These are phyloP conservation scores for Amphiprion ocellaris DNA, from an alignment of 2,113 vertebrate genomes.

Conservation along the genomic window DNA sequence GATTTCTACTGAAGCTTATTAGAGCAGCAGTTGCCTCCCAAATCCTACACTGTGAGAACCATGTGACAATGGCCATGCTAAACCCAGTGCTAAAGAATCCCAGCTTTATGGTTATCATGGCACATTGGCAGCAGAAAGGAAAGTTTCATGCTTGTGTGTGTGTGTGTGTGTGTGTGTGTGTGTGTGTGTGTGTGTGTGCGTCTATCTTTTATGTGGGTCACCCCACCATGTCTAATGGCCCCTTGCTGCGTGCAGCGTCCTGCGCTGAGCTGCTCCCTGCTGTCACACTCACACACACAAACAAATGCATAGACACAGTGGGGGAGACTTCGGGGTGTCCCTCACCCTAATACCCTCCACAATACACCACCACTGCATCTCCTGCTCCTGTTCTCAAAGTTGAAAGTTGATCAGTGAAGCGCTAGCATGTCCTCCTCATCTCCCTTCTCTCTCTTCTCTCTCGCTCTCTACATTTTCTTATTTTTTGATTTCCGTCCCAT, in stretches of 20 bases:
- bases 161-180: constrained; percentile 44
- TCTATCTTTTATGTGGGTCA: constrained; percentile 86
- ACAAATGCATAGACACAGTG: constrained; percentile 69
- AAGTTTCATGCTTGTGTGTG: constrained; percentile 66
- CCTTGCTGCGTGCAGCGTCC: constrained; percentile 86
- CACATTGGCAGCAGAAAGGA: constrained; percentile 76
- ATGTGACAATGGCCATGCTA: constrained; percentile 74
- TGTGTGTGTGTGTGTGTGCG: constrained; percentile 44
- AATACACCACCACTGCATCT: constrained; percentile 82
- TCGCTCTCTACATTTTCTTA: background rate
- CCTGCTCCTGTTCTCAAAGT: constrained; percentile 80
- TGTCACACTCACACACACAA: constrained; percentile 79
- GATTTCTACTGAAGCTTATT: constrained; percentile 51
- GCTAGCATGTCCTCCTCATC: constrained; percentile 44
- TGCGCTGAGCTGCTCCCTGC: constrained; percentile 82
- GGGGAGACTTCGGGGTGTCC: constrained; percentile 84
- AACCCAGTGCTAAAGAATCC: constrained; percentile 74
- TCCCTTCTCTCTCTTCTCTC: background rate
- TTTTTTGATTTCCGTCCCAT: constrained; percentile 12
- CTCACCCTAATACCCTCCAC: constrained; percentile 81
- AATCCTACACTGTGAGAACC: constrained; percentile 73
- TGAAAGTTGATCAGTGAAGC: constrained; percentile 81
- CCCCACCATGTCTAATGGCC: constrained; percentile 89
- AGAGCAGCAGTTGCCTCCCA: constrained; percentile 49
- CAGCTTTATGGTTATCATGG: constrained; percentile 82